phyloP scores from a whole-genome alignment of 2,888 invertebrate genomes.

The Ceramica pisi region DNA sequence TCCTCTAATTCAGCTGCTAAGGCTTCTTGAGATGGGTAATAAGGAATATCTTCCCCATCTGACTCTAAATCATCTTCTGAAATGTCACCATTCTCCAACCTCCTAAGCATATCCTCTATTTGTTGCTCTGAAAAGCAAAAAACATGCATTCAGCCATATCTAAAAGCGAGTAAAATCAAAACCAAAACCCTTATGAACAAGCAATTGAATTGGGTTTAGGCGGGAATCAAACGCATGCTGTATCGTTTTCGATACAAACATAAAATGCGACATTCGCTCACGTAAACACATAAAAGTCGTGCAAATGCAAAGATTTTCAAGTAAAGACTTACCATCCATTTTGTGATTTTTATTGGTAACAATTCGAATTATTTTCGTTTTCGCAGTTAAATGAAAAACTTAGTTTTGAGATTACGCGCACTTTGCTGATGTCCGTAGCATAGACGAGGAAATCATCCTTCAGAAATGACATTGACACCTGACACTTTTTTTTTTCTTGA shows the following conservation, averaged over 20 bases:
- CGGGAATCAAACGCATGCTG: slow-evolving; percentile 32
- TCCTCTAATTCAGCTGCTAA: slow-evolving; percentile 24
- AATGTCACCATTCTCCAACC: slow-evolving; percentile 46
- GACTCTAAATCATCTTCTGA: slow-evolving; percentile 47
- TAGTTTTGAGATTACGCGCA: too few relatives aligned
- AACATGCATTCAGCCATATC: slow-evolving; percentile 28
- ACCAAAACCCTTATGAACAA: slow-evolving; percentile 25
- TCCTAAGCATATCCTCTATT: slow-evolving; percentile 32
- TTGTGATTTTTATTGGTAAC: background rate
- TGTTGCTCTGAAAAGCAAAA: slow-evolving; percentile 30
- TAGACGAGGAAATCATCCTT: too few relatives aligned
- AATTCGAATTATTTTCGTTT: too few relatives aligned
- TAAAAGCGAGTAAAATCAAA: too few relatives aligned
- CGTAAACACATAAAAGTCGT: slow-evolving; percentile 6
- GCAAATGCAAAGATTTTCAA: too few relatives aligned
- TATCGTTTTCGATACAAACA: slow-evolving; percentile 40
- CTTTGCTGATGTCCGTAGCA: too few relatives aligned
- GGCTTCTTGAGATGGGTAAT: slow-evolving; percentile 40
- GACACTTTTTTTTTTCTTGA: too few relatives aligned
- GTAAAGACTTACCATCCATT: too few relatives aligned
- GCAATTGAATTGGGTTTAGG: slow-evolving; percentile 24
- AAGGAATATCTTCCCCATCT: slow-evolving; percentile 53
- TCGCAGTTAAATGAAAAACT: too few relatives aligned
- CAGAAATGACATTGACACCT: too few relatives aligned
- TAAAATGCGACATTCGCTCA: too few relatives aligned